These are phyloP conservation scores for Calonectris borealis DNA, from an alignment of 2,113 vertebrate species.

Conservation along the genomic window DNA sequence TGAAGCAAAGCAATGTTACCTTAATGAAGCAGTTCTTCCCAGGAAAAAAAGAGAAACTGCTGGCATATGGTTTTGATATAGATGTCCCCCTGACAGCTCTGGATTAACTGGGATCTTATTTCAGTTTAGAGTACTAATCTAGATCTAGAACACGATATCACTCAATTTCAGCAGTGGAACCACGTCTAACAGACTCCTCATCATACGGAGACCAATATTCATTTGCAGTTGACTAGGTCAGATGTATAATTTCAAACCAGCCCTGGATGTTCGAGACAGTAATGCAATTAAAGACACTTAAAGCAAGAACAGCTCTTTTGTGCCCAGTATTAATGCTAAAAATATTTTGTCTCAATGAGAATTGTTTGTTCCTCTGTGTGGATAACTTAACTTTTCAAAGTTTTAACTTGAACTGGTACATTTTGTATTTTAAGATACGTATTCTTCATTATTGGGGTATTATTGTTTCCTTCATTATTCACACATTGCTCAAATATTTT, in stretches of 20 bases:
- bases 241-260: neutral
- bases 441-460: neutral
- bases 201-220: neutral
- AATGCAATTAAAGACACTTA: neutral
- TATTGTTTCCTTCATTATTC: neutral
- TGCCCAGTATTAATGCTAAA: neutral
- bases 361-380: neutral
- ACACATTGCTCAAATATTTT: neutral
- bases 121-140: neutral
- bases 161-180: neutral
- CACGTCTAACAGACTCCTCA: accelerated
- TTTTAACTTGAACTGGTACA: neutral
- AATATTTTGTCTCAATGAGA: neutral
- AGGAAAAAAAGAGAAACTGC: neutral
- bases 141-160: neutral
- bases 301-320: neutral
- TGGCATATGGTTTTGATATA: neutral
- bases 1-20: neutral
- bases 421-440: neutral
- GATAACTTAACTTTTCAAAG: neutral
- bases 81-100: neutral
- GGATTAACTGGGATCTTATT: neutral
- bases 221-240: neutral
- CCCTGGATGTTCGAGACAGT: neutral
- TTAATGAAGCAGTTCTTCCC: neutral